A percentile compares a stretch with the other conserved stretches of the same genome.
Evolutionary conservation across 2,888 invertebrate genomes (phyloP).

Genomic region (Geophilus truncorum): DNA sequence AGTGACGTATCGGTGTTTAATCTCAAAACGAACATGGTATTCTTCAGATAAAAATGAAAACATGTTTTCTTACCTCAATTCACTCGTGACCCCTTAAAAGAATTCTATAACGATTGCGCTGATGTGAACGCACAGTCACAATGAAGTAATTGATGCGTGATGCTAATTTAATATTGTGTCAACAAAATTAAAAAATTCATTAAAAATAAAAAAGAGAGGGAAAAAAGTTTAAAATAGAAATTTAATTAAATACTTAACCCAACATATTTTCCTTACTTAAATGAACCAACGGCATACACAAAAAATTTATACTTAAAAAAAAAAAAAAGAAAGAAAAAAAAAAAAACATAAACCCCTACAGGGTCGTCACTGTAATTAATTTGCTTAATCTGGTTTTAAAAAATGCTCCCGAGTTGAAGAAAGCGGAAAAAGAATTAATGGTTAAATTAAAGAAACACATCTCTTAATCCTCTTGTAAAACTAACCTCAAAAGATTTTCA

Average conservation of each 20-base stretch:
- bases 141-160: conserved; percentile 1
- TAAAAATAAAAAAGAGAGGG: background rate
- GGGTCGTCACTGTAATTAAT: no score
- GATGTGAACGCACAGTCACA: background rate
- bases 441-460: background rate
- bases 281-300: background rate
- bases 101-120: background rate
- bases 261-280: background rate
- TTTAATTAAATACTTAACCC: background rate
- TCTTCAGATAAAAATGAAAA: background rate
- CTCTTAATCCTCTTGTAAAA: no score
- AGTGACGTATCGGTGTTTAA: background rate
- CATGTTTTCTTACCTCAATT: background rate
- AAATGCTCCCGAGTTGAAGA: background rate
- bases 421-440: background rate
- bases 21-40: background rate
- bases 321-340: background rate
- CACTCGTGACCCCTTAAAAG: background rate
- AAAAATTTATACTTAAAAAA: no score
- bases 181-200: background rate
- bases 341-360: no score
- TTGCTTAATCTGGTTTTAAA: background rate
- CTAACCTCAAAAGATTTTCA: no score
- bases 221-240: background rate
- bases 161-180: background rate